phyloP scores from a whole-genome alignment of 2,797 vertebrate genomes.

The Emydoidea blandingii region DNA sequence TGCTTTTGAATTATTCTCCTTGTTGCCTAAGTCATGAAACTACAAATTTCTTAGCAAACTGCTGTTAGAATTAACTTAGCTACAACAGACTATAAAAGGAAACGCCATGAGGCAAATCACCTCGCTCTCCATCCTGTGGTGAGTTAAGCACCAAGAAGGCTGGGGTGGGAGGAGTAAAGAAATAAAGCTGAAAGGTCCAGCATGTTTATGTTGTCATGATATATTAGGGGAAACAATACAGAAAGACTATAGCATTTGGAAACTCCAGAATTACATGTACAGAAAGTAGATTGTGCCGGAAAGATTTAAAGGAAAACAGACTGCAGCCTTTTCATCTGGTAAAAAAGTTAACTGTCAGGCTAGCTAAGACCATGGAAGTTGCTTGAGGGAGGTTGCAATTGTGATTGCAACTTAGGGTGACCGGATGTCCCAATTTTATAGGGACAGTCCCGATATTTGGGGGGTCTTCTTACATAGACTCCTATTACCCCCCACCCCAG shows the following conservation, averaged over 20 bases:
- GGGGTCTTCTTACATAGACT: no score
- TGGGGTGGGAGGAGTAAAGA: not conserved
- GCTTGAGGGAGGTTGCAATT: not conserved
- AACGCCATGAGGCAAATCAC: not conserved
- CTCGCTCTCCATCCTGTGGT: not conserved
- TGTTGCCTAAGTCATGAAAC: not conserved
- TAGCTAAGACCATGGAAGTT: rapidly evolving
- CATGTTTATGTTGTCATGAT: not conserved
- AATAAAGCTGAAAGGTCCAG: not conserved
- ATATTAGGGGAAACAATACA: not conserved
- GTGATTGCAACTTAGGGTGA: not conserved
- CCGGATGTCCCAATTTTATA: no score
- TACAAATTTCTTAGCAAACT: not conserved
- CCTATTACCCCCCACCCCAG: no score
- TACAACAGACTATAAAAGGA: not conserved
- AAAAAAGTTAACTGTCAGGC: not conserved
- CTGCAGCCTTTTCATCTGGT: not conserved
- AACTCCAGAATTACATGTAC: not conserved
- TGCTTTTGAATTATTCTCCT: not conserved
- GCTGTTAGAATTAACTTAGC: not conserved
- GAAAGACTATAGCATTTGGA: not conserved
- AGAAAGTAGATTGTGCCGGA: not conserved
- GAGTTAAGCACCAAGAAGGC: not conserved
- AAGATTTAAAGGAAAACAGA: not conserved
- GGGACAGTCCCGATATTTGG: no score